Evolutionary conservation across 2,888 invertebrate species (phyloP).

Genomic region (Zele albiditarsus): DNA sequence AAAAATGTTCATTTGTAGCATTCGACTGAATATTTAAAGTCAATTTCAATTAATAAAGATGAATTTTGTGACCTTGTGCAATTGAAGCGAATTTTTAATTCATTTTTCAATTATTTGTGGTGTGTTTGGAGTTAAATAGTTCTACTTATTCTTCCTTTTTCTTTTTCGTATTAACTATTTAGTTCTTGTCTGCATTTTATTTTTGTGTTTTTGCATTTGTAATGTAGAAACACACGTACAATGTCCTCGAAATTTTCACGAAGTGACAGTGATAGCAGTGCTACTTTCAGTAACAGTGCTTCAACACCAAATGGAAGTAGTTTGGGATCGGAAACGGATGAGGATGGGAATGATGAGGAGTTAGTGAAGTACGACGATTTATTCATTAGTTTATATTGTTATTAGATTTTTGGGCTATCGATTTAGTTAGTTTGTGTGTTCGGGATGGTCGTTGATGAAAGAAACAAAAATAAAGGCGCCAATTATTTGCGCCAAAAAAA

Average conservation of each 20-base stretch:
- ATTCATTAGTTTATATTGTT: neutral
- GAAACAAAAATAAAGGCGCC: too few species aligned
- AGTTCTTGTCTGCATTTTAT: neutral
- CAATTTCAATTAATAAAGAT: neutral
- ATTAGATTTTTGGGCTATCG: neutral
- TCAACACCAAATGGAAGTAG: constrained; percentile 71
- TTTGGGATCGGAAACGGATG: constrained; percentile 69
- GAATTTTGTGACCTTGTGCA: neutral
- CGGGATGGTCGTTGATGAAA: too few species aligned
- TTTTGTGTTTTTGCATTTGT: neutral
- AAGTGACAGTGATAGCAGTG: constrained; percentile 71
- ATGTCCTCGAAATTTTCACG: constrained; percentile 60
- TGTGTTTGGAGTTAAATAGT: too few species aligned
- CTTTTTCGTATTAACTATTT: neutral
- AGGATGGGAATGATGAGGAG: constrained; percentile 68
- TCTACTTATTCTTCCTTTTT: neutral
- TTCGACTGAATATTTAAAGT: neutral
- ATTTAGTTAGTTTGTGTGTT: neutral
- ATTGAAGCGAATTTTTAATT: neutral
- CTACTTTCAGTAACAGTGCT: constrained; percentile 73
- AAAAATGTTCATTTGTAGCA: neutral
- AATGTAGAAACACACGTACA: constrained; percentile 50
- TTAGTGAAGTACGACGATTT: constrained; percentile 62
- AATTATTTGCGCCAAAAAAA: too few species aligned
- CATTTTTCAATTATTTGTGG: neutral